Evolutionary conservation across 2,113 vertebrate species (phyloP).

Genomic region (Uria lomvia): DNA sequence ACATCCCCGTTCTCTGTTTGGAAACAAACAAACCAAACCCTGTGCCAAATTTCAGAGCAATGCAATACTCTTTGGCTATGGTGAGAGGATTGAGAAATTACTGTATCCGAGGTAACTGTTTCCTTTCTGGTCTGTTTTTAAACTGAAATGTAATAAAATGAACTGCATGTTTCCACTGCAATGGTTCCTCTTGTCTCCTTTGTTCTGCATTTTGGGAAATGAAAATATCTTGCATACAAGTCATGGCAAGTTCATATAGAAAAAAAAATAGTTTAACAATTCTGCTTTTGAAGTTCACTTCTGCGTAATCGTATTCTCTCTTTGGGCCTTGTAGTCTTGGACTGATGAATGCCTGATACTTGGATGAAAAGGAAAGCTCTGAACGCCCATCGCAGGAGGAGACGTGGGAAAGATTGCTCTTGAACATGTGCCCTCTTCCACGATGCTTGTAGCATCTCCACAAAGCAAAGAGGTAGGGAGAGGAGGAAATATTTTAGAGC

Average conservation of each 20-base stretch:
- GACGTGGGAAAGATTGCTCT: background rate
- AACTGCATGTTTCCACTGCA: background rate
- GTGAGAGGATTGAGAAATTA: background rate
- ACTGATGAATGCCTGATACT: background rate
- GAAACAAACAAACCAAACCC: background rate
- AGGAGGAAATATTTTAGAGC: background rate
- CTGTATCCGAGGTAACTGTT: background rate
- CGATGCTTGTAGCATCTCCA: background rate
- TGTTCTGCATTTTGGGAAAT: background rate
- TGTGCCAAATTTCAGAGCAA: background rate
- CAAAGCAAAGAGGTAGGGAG: background rate
- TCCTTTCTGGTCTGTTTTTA: background rate
- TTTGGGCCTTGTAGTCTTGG: background rate
- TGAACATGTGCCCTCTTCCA: background rate
- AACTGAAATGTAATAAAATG: background rate
- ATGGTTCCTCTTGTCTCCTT: background rate
- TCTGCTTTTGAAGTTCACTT: constrained; percentile 14
- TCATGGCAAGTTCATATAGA: background rate
- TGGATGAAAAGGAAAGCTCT: background rate
- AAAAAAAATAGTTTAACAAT: background rate
- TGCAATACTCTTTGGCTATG: background rate
- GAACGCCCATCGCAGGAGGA: background rate
- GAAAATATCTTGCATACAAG: background rate
- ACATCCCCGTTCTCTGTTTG: background rate
- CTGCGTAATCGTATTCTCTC: background rate